These are phyloP conservation scores for Peromyscus attwateri DNA, from an alignment of 2,797 vertebrate species.

Conservation along the genomic window DNA sequence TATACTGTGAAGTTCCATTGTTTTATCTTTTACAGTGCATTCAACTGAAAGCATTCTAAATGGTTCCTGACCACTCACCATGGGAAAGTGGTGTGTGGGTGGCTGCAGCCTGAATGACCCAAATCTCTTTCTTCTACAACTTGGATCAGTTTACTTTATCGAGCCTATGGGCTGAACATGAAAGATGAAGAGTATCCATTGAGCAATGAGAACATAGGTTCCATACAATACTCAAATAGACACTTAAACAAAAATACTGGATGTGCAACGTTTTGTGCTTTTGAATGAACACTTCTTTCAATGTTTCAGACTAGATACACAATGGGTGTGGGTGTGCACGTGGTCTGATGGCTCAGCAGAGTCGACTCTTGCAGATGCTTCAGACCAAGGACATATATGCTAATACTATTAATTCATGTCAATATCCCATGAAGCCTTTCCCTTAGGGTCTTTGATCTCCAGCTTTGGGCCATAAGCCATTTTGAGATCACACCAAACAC, in stretches of 20 bases:
- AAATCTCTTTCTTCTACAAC: not conserved
- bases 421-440: not conserved
- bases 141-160: not conserved
- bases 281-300: not conserved
- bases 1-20: not conserved
- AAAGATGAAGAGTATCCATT: not conserved
- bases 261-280: not conserved
- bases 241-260: not conserved
- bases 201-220: not conserved
- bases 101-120: not conserved
- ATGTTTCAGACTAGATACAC: not conserved
- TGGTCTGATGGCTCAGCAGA: not conserved
- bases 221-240: conserved; percentile 8
- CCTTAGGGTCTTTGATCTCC: not conserved
- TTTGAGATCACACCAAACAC: conserved; percentile 17
- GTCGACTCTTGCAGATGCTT: conserved; percentile 7
- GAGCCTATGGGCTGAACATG: not conserved
- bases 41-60: conserved; percentile 16
- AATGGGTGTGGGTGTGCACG: not conserved
- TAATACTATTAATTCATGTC: not conserved
- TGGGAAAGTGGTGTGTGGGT: not conserved
- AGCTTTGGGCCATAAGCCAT: conserved; percentile 24
- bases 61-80: not conserved
- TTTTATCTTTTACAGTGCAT: conserved; percentile 16
- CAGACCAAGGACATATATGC: conserved; percentile 32